These are phyloP conservation scores for Plutomurus gul DNA, from an alignment of 1,140 invertebrate species.

Conservation along the genomic window DNA sequence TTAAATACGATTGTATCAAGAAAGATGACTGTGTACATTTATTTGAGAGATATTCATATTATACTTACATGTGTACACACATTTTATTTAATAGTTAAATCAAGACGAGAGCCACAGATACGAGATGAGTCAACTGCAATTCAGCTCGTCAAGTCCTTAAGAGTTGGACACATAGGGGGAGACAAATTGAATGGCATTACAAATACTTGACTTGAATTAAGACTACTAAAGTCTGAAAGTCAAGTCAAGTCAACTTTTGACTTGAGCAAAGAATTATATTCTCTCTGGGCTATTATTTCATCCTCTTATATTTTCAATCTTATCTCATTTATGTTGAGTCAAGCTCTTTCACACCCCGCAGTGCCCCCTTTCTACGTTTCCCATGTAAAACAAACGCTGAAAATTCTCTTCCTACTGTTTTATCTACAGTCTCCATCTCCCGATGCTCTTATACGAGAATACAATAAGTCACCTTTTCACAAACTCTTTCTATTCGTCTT, in stretches of 20 bases:
- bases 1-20: constrained; percentile 12
- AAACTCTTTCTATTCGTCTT: neutral
- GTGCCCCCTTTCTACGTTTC: constrained; percentile 17
- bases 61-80: no score
- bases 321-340: constrained; percentile 22
- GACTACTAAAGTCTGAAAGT: neutral
- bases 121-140: neutral
- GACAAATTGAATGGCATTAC: constrained; percentile 13
- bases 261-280: constrained; percentile 6
- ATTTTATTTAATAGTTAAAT: constrained; percentile 11
- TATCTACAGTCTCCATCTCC: constrained; percentile 4
- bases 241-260: neutral
- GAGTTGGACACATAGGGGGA: constrained; percentile 9
- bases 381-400: constrained; percentile 1
- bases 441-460: neutral
- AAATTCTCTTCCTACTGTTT: constrained; percentile 29
- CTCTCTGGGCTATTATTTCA: constrained; percentile 4
- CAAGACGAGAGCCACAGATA: neutral
- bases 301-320: constrained; percentile 19
- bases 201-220: neutral
- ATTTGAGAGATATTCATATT: constrained; percentile 22
- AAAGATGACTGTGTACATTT: constrained; percentile 27
- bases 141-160: no score
- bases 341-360: constrained; percentile 5
- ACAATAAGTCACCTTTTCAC: neutral